Base-by-base conservation (phyloP, 2,797 vertebrate genomes). In the Pseudopleuronectes americanus region DNA sequence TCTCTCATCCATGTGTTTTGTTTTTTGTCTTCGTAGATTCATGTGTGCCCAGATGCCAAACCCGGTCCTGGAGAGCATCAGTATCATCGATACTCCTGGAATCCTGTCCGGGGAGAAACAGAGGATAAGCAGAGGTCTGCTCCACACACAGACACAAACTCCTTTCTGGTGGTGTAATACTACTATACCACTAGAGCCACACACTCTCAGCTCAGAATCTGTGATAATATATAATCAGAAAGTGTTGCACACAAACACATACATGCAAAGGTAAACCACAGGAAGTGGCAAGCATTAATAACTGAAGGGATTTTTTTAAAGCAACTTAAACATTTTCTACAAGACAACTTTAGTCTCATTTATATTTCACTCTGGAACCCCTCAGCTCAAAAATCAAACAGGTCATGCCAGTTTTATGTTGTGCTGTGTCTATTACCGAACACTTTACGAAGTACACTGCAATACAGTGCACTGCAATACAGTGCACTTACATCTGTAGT, bases 31-130 rank as follows among this genome's bases (percentile, higher is more conserved):
- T 17, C n/a, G 31, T 84, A 98, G 97, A 91, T 98, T 98, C 83
- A 96, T 97, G 96, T 98, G 97, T 23, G 96, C 97, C 47, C 97
- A 97, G 90, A 78, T 98, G 89, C 95, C 96, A n/a, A 98, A 97
- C 81, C 92, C 96, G 0, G 97, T 98, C 59, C 90, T 98, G 90
- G 96, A 98, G 86, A 98, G 97, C 90, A 98, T 98, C 88, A 98
- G 97, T 81, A 97, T 97, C 92, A 98, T 98, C 2, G 97, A 98
- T 90, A 98, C 96, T 4, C 96, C 97, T 0, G 97, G 97, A 57
- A 98, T 97, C 90, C 90, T 95, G 86, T 95, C 94, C 0, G 94
- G 94, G 33, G 94, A 95, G 86, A 95, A 95, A 68, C 94, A 95
- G 83, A 91, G 94, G 83, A 95, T 95, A 90, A 95, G 94, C 85